phyloP scores from a whole-genome alignment of 2,888 invertebrate genomes.

The Aleiodes leptofemur region DNA sequence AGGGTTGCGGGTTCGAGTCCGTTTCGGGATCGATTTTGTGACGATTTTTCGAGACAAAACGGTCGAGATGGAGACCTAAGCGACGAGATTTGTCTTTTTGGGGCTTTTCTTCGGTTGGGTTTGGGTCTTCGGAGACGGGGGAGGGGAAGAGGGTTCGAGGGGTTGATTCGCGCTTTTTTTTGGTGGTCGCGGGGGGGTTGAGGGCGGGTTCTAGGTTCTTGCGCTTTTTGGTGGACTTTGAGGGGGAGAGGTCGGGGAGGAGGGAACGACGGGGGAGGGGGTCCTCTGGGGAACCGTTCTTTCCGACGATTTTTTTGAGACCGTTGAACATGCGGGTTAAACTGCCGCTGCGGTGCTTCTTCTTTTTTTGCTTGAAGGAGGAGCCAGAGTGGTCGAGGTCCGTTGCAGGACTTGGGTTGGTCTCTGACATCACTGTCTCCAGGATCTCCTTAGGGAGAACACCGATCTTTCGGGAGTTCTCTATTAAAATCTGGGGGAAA shows the following conservation, averaged over 20 bases:
- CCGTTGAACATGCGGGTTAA: constrained; percentile 85
- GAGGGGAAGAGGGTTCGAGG: constrained; percentile 78
- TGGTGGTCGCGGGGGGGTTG: constrained; percentile 63
- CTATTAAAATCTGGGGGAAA: constrained; percentile 81
- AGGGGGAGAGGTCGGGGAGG: constrained; percentile 78
- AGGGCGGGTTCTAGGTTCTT: constrained; percentile 77
- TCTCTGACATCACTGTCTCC: constrained; percentile 72
- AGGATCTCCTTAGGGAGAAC: constrained; percentile 80
- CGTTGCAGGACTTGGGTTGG: constrained; percentile 64
- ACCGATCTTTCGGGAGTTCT: constrained; percentile 86
- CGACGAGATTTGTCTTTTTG: constrained; percentile 71
- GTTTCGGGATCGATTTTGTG: constrained; percentile 55
- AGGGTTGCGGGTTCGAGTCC: constrained; percentile 60
- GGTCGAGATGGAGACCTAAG: constrained; percentile 69
- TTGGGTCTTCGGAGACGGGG: constrained; percentile 75
- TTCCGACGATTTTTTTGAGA: constrained; percentile 86
- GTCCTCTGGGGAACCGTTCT: constrained; percentile 78
- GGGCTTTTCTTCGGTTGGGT: constrained; percentile 67
- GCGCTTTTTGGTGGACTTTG: constrained; percentile 81
- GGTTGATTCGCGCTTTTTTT: constrained; percentile 82
- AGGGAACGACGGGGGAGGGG: constrained; percentile 69
- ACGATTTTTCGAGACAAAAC: constrained; percentile 67
- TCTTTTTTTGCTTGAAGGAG: constrained; percentile 77
- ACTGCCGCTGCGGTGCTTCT: constrained; percentile 90
- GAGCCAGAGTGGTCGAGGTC: constrained; percentile 67